phyloP scores from a whole-genome alignment of 2,888 invertebrate species.

The Halictus ligatus region DNA sequence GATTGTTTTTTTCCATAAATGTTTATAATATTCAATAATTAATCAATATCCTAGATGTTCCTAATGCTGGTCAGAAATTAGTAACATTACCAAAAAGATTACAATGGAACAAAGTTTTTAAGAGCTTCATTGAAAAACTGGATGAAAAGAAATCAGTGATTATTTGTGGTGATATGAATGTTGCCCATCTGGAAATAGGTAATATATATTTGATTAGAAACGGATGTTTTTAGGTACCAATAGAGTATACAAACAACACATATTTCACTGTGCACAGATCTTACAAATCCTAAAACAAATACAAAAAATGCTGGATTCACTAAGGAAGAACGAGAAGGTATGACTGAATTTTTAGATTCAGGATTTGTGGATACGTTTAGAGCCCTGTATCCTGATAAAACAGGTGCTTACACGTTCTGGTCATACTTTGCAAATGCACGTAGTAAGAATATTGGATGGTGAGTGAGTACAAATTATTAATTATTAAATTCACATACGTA shows the following conservation, averaged over 20 bases:
- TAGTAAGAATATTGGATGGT: constrained; percentile 97
- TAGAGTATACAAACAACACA: background rate
- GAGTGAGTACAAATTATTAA: constrained; percentile 74
- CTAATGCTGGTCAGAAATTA: constrained; percentile 96
- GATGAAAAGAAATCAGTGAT: constrained; percentile 97
- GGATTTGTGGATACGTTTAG: constrained; percentile 96
- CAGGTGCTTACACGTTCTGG: constrained; percentile 97
- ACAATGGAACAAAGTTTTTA: constrained; percentile 95
- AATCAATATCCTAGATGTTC: constrained; percentile 89
- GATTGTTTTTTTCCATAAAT: background rate
- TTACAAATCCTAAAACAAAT: constrained; percentile 97
- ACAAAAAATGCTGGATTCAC: constrained; percentile 98
- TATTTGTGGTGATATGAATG: constrained; percentile 98
- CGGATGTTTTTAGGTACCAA: background rate
- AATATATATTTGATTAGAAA: constrained; percentile 28
- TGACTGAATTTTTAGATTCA: constrained; percentile 92
- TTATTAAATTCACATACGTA: background rate
- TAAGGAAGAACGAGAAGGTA: constrained; percentile 95
- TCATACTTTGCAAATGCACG: constrained; percentile 95
- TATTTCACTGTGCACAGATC: constrained; percentile 86
- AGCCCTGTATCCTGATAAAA: constrained; percentile 92
- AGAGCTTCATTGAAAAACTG: constrained; percentile 90
- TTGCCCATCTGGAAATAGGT: constrained; percentile 97
- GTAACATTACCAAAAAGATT: constrained; percentile 94
- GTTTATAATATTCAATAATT: constrained; percentile 24